Conservation (phyloP, 2,888 invertebrate species). For the Rhingia campestris region DNA sequence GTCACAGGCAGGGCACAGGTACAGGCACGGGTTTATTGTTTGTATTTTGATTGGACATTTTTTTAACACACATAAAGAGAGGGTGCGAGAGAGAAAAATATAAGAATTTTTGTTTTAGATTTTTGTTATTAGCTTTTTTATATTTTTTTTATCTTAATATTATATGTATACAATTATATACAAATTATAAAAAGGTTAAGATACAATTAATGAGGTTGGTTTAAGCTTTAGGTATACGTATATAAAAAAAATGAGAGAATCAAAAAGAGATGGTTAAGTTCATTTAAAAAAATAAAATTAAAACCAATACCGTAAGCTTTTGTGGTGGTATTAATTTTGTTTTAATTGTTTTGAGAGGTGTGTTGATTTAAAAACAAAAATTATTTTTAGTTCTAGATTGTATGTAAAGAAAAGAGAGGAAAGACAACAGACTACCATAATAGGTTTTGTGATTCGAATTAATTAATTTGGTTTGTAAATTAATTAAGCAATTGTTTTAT, state of each 20-base stretch:
- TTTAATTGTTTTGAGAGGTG: conserved; percentile 14
- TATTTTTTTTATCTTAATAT: conserved; percentile 42
- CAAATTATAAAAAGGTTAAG: conserved; percentile 68
- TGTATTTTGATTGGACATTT: conserved; percentile 17
- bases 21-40: conserved; percentile 73
- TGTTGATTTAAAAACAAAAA: conserved; percentile 56
- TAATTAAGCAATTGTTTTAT: conserved; percentile 42
- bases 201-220: conserved; percentile 59
- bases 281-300: conserved; percentile 1
- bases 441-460: conserved; percentile 54
- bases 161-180: conserved; percentile 53
- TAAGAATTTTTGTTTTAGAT: conserved; percentile 63
- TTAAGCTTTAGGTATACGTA: conserved; percentile 26
- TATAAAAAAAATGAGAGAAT: conserved; percentile 56
- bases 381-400: conserved; percentile 10
- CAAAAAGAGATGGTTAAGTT: conserved; percentile 58
- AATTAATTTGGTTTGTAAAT: conserved; percentile 69
- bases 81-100: conserved; percentile 73
- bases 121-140: conserved; percentile 64
- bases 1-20: conserved; percentile 79
- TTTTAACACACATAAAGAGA: conserved; percentile 69
- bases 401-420: conserved; percentile 51
- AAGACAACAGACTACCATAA: conserved; percentile 70
- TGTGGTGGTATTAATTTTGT: conserved; percentile 52
- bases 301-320: conserved; percentile 61